Base-by-base conservation (phyloP, 2,113 vertebrate species). In the Petromus typicus region DNA sequence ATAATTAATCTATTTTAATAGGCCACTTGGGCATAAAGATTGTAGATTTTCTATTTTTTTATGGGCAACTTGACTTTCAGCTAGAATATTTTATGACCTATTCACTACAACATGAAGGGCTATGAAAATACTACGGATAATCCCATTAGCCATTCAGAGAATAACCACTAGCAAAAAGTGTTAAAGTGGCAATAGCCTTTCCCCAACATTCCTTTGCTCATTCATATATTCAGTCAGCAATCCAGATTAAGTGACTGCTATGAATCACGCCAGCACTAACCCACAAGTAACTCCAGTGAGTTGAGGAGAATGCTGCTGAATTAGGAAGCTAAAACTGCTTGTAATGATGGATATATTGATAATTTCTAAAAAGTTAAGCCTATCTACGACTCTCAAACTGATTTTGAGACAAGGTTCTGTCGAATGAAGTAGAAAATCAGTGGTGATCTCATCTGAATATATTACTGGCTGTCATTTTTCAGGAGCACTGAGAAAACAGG, bases 1-100 rank as follows among this genome's bases (percentile, higher is more conserved):
- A 93, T 75, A 94, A 93, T 96, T 89, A 97, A 96, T 89, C 71
- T 96, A 79, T 93, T 93, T 34, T 94, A 94, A 96, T 94, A 95
- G 96, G 82, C 86, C 86, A 96, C 57, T 32, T 57, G 79, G 89
- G 93, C 57, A 96, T 75, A 92, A 94, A 82, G 66, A 95, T 27
- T 83, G 79, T 92, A 87, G 86, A 90, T 93, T 94, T 96, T 95
- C 89, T 93, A 56, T 86, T 93, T 95, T n/a, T 97, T 93, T 96
- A 96, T 93, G 94, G 86, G 83, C 89, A 95, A 86, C 90, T 82
- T 95, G 93, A 96, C 66, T 97, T 97, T 93, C 80, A 90, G 73
- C 86, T 90, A 61, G 79, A 95, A 80, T 92, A 89, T 96, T 96
- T 96, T 97, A 96, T 61, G 73, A 76, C 61, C 86, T 86, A 76